Conservation (phyloP, 2,797 vertebrate genomes). For the Microcaecilia unicolor region DNA sequence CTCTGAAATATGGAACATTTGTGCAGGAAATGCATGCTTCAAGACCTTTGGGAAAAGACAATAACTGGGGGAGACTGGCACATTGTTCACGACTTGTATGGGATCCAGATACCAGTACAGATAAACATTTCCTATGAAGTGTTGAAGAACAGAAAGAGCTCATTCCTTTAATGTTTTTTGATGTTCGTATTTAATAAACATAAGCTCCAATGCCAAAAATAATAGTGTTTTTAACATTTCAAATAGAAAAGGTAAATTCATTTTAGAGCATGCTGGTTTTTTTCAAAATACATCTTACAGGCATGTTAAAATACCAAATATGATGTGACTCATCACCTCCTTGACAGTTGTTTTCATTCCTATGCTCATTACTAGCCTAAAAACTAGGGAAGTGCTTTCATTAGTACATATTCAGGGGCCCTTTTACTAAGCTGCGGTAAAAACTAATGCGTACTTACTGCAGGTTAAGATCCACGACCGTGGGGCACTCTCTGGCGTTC, state of each 20-base stretch:
- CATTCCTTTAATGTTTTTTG: constrained; percentile 63
- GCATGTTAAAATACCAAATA: constrained; percentile 28
- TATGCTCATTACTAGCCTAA: constrained; percentile 46
- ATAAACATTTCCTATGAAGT: constrained; percentile 65
- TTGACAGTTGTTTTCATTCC: constrained; percentile 43
- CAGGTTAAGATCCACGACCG: too few relatives aligned
- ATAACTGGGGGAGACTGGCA: constrained; percentile 49
- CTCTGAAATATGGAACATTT: constrained; percentile 61
- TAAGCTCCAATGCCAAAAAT: constrained; percentile 56
- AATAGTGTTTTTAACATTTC: constrained; percentile 60
- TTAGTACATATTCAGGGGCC: too few relatives aligned
- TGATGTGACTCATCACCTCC: constrained; percentile 37
- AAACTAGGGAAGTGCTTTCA: too few relatives aligned
- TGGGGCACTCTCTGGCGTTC: too few relatives aligned
- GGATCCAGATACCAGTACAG: constrained; percentile 61
- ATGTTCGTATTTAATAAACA: constrained; percentile 57
- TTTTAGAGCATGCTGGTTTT: constrained; percentile 26
- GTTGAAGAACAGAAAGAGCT: constrained; percentile 46
- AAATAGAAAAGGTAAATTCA: constrained; percentile 44
- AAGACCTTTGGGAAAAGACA: constrained; percentile 45
- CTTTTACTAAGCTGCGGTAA: too few relatives aligned
- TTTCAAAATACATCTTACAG: constrained; percentile 39
- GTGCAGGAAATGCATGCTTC: constrained; percentile 42
- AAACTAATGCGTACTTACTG: too few relatives aligned
- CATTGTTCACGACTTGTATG: constrained; percentile 55